These are phyloP conservation scores for Drosophila burlai DNA, from an alignment of 1,140 invertebrate genomes.

Conservation along the genomic window DNA sequence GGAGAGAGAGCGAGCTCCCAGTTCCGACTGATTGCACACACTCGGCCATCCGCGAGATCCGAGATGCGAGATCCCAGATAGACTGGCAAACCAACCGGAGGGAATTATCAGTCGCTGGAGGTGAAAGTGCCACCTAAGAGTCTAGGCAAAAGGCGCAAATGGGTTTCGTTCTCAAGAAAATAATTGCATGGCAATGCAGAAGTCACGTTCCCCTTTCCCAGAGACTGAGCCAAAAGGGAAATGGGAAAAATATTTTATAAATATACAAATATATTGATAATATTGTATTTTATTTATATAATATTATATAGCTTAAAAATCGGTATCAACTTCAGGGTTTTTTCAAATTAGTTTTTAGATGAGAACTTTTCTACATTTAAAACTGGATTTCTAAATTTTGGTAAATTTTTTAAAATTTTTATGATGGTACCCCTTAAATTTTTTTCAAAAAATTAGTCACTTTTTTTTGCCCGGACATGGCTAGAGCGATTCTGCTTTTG, in stretches of 20 bases:
- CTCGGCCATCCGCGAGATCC: conserved; percentile 9
- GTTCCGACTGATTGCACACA: conserved; percentile 40
- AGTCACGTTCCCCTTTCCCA: not conserved
- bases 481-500: too few species aligned
- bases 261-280: not conserved
- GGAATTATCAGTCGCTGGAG: conserved; percentile 24
- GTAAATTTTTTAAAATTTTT: too few species aligned
- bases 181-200: too few species aligned
- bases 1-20: conserved; percentile 8
- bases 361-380: too few species aligned
- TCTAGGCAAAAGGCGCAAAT: conserved; percentile 2
- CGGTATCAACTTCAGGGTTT: too few species aligned
- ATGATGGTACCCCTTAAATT: too few species aligned
- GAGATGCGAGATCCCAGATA: conserved; percentile 2
- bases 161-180: conserved; percentile 3
- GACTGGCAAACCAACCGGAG: not conserved
- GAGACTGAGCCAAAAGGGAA: not conserved
- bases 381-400: too few species aligned
- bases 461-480: too few species aligned
- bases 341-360: too few species aligned
- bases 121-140: conserved; percentile 30
- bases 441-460: too few species aligned
- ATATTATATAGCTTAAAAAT: not conserved
- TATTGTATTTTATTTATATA: not conserved
- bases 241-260: too few species aligned